Base-by-base conservation (phyloP, 1,140 invertebrate genomes). In the Tetramorium simillimum region DNA sequence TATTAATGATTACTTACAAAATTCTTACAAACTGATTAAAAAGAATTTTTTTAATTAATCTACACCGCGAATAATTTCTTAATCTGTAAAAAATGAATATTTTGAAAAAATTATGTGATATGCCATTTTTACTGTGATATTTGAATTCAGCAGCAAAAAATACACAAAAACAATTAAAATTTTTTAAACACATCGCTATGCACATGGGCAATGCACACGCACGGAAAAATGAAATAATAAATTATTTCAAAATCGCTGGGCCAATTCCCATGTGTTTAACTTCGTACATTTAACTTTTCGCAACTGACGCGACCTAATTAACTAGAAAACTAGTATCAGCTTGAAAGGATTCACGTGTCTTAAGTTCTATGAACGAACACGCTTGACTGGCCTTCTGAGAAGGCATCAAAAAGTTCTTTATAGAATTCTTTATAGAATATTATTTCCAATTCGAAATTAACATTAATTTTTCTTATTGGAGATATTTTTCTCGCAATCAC, bases 311-410 rank as follows among this genome's bases (percentile, higher is more conserved):
- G 53, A 46, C 40, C 67, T 84, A 84, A 84, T 84, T 75, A 81
- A 75, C 40, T 28, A 6, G 80, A 40, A 84, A 84, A 84, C 69
- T 40, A 84, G 69, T 40, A 40, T 21, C 53, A 14, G 9, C 40
- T 75, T 73, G 60, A 75, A 75, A 62, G 69, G 80, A 62, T 84
- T 75, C 69, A 75, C 53, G 80, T 75, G 80, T 84, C 80, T 84
- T 75, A 24, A 84, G 24, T 75, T 60, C 12, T 60, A 49, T 14
- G 28, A 60, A 84, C 80, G 67, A 18, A 70, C 16, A 72, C 4
- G 7, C 40, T 73, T 75, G 80, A 75, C 80, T 84, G 40, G 69
- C 16, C 10, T 24, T 46, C 21, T 10, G 53, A 14, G 24, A 0
- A 84, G 53, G 24, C 40, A 62, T 73, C 69, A 75, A 75, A 21